Evolutionary conservation across 1,140 invertebrate genomes (phyloP).

Genomic region (Branchinecta lindahli): DNA sequence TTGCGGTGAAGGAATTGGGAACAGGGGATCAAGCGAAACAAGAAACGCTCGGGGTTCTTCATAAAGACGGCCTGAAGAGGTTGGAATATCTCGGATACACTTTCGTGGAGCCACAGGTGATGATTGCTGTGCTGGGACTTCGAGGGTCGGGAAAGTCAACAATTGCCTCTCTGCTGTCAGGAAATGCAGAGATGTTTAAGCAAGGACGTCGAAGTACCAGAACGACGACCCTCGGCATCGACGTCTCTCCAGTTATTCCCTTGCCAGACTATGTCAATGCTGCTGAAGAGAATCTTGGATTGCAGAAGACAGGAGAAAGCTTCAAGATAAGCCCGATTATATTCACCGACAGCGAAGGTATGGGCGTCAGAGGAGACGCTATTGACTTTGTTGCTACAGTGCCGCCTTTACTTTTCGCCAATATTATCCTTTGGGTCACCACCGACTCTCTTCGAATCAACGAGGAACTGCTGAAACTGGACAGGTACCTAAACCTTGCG

Average conservation of each 20-base stretch:
- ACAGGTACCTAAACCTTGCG: neutral
- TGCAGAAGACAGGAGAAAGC: neutral
- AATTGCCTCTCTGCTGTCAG: neutral
- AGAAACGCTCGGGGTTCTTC: neutral
- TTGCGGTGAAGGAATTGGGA: neutral
- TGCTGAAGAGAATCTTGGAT: neutral
- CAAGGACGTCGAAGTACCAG: neutral
- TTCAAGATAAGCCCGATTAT: neutral
- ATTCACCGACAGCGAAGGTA: constrained; percentile 8
- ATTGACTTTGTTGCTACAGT: constrained; percentile 5
- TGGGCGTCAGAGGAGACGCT: neutral
- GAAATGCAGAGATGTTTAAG: neutral
- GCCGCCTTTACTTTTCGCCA: neutral
- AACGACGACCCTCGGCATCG: neutral
- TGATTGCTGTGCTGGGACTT: neutral
- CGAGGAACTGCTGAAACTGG: neutral
- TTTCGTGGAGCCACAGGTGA: neutral
- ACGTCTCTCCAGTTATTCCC: too few relatives aligned
- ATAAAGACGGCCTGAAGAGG: neutral
- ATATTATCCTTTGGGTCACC: neutral
- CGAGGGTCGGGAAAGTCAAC: neutral
- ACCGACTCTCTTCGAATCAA: neutral
- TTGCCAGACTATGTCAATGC: neutral
- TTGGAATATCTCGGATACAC: neutral
- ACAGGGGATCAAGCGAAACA: neutral